Evolutionary conservation across 2,888 invertebrate genomes (phyloP).

Genomic region (Phengaris arion): DNA sequence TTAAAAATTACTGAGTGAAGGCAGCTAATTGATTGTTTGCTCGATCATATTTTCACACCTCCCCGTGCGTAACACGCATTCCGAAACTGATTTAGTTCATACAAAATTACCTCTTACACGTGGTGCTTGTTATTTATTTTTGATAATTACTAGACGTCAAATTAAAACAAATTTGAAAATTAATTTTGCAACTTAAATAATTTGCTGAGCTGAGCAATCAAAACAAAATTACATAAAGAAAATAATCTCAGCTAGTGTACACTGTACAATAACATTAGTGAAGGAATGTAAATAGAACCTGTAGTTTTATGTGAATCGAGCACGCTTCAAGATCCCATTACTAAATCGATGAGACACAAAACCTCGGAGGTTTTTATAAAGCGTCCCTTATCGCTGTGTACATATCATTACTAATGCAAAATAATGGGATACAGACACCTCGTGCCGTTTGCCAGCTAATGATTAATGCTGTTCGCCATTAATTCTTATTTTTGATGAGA

Average conservation of each 20-base stretch:
- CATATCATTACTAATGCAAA: slow-evolving; percentile 80
- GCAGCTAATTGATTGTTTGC: slow-evolving; percentile 67
- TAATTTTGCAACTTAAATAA: not conserved
- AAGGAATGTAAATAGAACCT: slow-evolving; percentile 19
- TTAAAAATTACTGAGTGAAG: slow-evolving; percentile 79
- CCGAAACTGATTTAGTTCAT: slow-evolving; percentile 21
- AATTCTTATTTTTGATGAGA: slow-evolving; percentile 80
- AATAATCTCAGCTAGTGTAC: not conserved
- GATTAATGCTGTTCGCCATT: slow-evolving; percentile 78
- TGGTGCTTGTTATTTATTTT: slow-evolving; percentile 4
- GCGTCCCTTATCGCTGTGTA: slow-evolving; percentile 71
- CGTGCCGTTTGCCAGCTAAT: slow-evolving; percentile 77
- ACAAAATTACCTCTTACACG: not conserved
- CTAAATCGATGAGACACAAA: slow-evolving; percentile 54
- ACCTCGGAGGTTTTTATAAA: slow-evolving; percentile 66
- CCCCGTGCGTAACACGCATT: slow-evolving; percentile 36
- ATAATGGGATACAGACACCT: slow-evolving; percentile 79
- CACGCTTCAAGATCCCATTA: slow-evolving; percentile 35
- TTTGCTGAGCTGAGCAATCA: not conserved
- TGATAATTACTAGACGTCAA: not conserved
- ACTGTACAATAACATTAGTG: slow-evolving; percentile 13
- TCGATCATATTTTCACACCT: slow-evolving; percentile 53
- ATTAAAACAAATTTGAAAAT: not conserved
- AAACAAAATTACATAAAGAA: not conserved
- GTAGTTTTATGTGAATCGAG: slow-evolving; percentile 17